Percentiles rank a stretch among this genome's conserved stretches.
Evolutionary conservation across 2,113 vertebrate genomes (phyloP).

Genomic region (Galeopterus variegatus): DNA sequence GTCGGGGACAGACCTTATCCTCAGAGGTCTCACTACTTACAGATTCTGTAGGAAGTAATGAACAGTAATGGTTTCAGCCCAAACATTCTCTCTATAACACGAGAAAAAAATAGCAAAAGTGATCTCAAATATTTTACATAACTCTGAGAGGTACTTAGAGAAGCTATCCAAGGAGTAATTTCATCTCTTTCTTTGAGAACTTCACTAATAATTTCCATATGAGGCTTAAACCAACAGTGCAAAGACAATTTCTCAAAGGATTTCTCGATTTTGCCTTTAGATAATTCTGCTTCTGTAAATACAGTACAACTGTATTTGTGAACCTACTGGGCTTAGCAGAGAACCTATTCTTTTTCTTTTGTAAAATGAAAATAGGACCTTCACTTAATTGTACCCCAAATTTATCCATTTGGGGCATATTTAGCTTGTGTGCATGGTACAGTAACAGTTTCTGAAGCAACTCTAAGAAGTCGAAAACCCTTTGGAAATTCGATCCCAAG

Average conservation of each 20-base stretch:
- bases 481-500: neutral
- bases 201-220: constrained; percentile 32
- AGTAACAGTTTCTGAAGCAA: neutral
- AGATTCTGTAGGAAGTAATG: neutral
- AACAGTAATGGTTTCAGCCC: neutral
- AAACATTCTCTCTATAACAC: neutral
- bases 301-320: neutral
- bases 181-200: constrained; percentile 24
- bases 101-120: neutral
- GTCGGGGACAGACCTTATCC: neutral
- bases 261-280: constrained; percentile 6
- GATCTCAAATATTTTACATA: neutral
- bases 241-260: neutral
- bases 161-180: neutral
- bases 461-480: neutral
- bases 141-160: neutral
- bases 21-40: neutral
- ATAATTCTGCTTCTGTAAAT: neutral
- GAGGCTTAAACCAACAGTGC: constrained; percentile 11
- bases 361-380: neutral
- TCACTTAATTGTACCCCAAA: neutral
- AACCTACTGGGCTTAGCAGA: neutral
- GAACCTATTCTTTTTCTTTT: neutral
- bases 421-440: neutral
- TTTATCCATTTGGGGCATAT: neutral